Evolutionary conservation across 1,140 invertebrate species (phyloP), one percentile per base, ranked within the genome.

Genomic region (Heterodera carotae): DNA sequence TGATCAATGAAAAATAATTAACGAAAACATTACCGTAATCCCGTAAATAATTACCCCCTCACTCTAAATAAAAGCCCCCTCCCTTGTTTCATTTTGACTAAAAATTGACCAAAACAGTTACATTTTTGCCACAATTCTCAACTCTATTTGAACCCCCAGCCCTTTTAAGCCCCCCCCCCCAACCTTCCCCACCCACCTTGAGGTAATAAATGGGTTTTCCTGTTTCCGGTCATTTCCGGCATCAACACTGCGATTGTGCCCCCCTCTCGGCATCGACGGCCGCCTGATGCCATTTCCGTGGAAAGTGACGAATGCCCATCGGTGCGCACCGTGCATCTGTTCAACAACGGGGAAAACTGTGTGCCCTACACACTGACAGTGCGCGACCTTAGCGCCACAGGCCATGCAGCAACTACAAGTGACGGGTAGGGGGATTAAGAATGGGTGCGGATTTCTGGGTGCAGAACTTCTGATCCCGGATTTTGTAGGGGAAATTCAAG

Each of bases 301-400:
- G 80, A 81, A 76, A 69, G 69, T 29, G 82, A 78, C 27, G 82
- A 85, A 31, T 34, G 60, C 12, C 82, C 82, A 27, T 78, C 84
- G 25, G 29, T 85, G 29, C 69, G 60, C 34, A 84, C 80, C 62
- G 18, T 83, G 1, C 82, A 83, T 66, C 31, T 81, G 67, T 83
- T 83, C 27, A 48, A 79, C 31, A 74, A 75, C 25, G 80, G 76
- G 18, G 81, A 25, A 10, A 59, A 64, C 10, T 25, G 71, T 29
- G 68, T 83, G 31, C 82, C 82, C 18, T 83, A 83, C 62, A 83
- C 82, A 18, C 73, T 83, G 56, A 83, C 83, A 3, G 76, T 84
- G 76, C 36, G 82, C 34, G 80, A 82, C 66, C 31, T 69, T 22
- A 66, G 29, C 27, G 33, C 8, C 60, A 7, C 15, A n/a, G 29